Evolutionary conservation across 2,113 vertebrate species (phyloP).

Genomic region (Balaeniceps rex): DNA sequence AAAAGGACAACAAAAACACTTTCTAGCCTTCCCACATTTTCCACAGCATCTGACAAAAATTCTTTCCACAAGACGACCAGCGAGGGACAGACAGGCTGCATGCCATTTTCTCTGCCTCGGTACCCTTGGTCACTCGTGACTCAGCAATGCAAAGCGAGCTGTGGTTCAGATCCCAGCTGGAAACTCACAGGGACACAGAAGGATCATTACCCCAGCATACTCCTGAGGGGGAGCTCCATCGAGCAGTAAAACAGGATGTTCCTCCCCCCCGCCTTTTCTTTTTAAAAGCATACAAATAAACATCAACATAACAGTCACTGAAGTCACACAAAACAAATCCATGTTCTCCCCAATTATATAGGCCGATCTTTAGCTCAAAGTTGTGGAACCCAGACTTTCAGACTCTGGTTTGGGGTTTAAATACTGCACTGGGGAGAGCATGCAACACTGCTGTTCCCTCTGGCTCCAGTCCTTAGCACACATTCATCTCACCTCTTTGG

Average conservation of each 20-base stretch:
- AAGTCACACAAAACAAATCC: neutral
- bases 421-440: neutral
- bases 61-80: neutral
- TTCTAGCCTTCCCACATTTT: neutral
- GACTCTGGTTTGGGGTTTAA: neutral
- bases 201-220: neutral
- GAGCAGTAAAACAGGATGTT: neutral
- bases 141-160: neutral
- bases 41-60: neutral
- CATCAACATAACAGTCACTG: neutral
- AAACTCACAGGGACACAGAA: neutral
- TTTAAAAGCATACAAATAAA: neutral
- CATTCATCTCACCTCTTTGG: neutral
- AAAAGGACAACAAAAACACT: neutral
- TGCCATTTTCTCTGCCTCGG: neutral
- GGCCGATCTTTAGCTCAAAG: neutral
- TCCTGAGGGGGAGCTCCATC: neutral
- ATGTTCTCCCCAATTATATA: neutral
- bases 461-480: neutral
- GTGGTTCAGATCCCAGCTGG: neutral
- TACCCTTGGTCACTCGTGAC: neutral
- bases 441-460: too few relatives aligned
- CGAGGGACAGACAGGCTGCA: neutral
- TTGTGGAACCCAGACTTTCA: neutral
- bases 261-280: fast-evolving